Evolutionary conservation across 1,140 invertebrate species (phyloP), one percentile per base, ranked within the genome.

Genomic region (Drosophila fuyamai): DNA sequence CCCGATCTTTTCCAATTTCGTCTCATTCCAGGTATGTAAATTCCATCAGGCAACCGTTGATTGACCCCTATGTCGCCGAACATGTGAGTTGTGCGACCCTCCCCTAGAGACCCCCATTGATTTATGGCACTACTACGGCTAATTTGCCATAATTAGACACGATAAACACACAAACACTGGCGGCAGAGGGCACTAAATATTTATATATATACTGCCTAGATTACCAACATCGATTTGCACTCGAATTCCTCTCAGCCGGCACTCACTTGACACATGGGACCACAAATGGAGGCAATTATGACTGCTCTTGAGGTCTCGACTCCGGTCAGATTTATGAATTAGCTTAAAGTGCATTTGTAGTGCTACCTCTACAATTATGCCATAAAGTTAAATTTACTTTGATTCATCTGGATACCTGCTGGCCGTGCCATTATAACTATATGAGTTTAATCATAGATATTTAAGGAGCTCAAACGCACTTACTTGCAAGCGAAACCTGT

Each of bases 121-220:
- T 76, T 76, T 59, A 76, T 67, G 47, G 41, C 62, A 41, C 50
- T 54, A 23, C 50, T 41, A 54, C 32, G 51, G 67, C 76, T 83
- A 79, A 88, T 88, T 89, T 88, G 67, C 72, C 78, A 77, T 78
- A 89, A 88, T 89, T 83, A 88, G 76, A 46, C 62, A 47, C 58
- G 14, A 67, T 88, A 57, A 76, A 66, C 73, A 44, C 47, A 76
- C 35, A 61, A 71, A 29, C 40, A 23, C 41, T 14, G 44, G 23
- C 47, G 29, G 55, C 32, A 46, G 14, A 40, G 74, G 61, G 68
- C 38, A 40, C 50, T 71, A 47, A 62, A 56, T 63, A 74, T 77
- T 43, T 68, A 74, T 66, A 36, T 41, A 61, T 57, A 72, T 79
- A 58, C 54, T 59, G 57, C 27, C 59, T 44, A 67, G 77, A 81